These are phyloP conservation scores for Ichneumoninae sp. DNA, from an alignment of 2,888 invertebrate genomes.

Conservation along the genomic window DNA sequence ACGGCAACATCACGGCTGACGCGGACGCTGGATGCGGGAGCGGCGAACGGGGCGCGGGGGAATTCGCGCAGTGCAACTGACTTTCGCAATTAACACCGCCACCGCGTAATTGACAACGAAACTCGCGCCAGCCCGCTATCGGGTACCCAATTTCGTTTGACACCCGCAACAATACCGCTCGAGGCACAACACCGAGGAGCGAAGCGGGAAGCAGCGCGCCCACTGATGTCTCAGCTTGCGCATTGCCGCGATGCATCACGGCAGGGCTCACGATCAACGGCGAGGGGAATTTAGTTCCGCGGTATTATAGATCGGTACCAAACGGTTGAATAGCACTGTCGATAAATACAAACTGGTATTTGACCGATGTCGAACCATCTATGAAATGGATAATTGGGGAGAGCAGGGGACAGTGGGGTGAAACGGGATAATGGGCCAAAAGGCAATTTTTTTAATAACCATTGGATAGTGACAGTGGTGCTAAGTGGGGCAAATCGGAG, in stretches of 20 bases:
- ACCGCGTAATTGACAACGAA: constrained; percentile 60
- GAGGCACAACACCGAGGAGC: constrained; percentile 10
- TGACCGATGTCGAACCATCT: too few species aligned
- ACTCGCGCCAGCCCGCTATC: constrained; percentile 45
- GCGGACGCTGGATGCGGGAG: constrained; percentile 14
- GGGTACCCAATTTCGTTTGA: constrained; percentile 60
- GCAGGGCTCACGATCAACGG: too few species aligned
- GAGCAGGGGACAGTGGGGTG: too few species aligned
- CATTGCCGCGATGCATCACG: background rate
- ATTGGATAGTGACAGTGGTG: too few species aligned
- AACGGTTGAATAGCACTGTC: too few species aligned
- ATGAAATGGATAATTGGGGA: too few species aligned
- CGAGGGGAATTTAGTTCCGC: too few species aligned
- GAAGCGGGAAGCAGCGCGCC: constrained; percentile 26
- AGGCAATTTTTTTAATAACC: too few species aligned
- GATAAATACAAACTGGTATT: too few species aligned
- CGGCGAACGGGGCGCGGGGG: constrained; percentile 22
- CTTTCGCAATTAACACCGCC: constrained; percentile 62
- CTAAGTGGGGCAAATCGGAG: too few species aligned
- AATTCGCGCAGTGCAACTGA: constrained; percentile 51
- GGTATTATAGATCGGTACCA: too few species aligned
- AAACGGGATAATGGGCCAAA: too few species aligned
- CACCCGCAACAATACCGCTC: constrained; percentile 33
- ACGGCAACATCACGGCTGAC: constrained; percentile 46
- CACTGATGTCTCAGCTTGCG: background rate